Evolutionary conservation across 2,888 invertebrate genomes (phyloP).

Genomic region (Uropetala carovei): DNA sequence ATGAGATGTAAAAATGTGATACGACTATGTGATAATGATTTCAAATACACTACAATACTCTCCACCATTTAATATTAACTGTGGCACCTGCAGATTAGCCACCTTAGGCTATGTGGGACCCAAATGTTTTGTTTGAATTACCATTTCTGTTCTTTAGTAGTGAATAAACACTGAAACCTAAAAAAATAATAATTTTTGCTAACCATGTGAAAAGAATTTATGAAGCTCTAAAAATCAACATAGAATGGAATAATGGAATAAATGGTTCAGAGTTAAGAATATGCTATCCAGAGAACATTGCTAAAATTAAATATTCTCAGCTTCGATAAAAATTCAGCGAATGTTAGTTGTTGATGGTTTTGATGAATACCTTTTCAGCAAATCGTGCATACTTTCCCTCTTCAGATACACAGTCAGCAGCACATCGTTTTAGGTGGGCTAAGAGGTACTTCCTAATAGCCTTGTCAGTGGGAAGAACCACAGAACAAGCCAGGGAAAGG

Average conservation of each 20-base stretch:
- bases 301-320: neutral
- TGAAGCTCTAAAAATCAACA: too few species aligned
- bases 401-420: slow-evolving; percentile 91
- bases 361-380: slow-evolving; percentile 85
- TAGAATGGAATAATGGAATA: neutral
- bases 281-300: neutral
- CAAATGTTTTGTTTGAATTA: too few species aligned
- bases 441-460: slow-evolving; percentile 90
- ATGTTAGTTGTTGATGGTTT: neutral
- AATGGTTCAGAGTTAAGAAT: neutral
- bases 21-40: too few species aligned
- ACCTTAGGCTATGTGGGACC: too few species aligned
- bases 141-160: too few species aligned
- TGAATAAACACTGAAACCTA: too few species aligned
- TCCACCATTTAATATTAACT: too few species aligned
- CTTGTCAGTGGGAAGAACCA: slow-evolving; percentile 91
- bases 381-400: slow-evolving; percentile 96
- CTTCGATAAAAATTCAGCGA: neutral
- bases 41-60: too few species aligned
- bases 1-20: too few species aligned
- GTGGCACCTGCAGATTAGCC: too few species aligned
- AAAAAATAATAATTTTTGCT: too few species aligned
- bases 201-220: too few species aligned
- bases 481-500: slow-evolving; percentile 86
- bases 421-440: slow-evolving; percentile 92